phyloP scores from a whole-genome alignment of 2,113 vertebrate genomes.

The Isurus oxyrinchus region DNA sequence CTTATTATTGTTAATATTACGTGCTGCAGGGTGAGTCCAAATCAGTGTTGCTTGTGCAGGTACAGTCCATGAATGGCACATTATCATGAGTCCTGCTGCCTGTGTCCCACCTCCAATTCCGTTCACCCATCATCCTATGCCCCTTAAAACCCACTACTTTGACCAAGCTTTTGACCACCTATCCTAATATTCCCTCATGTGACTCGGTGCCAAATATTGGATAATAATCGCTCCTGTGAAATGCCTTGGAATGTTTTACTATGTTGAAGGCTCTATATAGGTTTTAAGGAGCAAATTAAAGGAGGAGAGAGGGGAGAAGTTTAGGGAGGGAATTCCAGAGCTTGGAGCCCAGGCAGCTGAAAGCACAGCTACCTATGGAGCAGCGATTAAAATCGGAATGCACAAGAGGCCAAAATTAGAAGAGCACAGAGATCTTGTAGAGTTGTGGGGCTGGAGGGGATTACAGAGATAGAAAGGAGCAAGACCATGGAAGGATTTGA shows the following conservation, averaged over 20 bases:
- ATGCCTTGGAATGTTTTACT: no score
- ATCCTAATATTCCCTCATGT: no score
- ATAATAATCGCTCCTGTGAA: no score
- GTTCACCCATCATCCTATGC: no score
- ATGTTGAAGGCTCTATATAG: neutral
- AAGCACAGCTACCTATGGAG: no score
- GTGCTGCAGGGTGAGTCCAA: neutral
- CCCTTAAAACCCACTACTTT: no score
- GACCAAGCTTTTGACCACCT: no score
- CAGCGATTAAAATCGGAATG: neutral
- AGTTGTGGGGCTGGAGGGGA: neutral
- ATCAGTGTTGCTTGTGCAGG: neutral
- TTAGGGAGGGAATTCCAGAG: neutral
- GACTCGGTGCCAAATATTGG: no score
- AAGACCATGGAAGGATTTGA: neutral
- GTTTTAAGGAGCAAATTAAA: neutral
- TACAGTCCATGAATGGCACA: neutral
- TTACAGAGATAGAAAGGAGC: neutral
- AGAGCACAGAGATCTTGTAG: neutral
- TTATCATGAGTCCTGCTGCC: neutral
- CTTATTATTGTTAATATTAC: neutral
- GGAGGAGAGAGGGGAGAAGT: neutral
- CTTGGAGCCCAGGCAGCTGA: neutral
- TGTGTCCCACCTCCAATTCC: no score
- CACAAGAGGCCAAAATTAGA: neutral